Percentiles rank a stretch among this genome's conserved stretches.
phyloP scores from a whole-genome alignment of 2,888 invertebrate species.

The Timandra comae region DNA sequence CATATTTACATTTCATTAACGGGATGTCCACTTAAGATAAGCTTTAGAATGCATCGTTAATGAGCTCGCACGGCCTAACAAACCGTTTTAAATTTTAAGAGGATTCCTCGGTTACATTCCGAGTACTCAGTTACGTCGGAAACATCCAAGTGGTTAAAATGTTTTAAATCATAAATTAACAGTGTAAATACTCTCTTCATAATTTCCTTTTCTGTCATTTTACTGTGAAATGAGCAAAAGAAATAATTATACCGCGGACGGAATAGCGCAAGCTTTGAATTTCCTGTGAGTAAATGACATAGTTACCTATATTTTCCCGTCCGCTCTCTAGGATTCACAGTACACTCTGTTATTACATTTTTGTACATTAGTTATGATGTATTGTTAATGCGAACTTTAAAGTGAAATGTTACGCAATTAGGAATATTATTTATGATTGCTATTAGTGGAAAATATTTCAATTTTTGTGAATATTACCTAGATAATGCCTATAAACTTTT shows the following conservation, averaged over 20 bases:
- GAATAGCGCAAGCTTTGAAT: conserved; percentile 12
- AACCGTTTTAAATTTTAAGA: conserved; percentile 3
- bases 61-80: conserved; percentile 1
- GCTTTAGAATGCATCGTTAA: neutral
- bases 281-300: conserved; percentile 10
- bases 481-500: too few species aligned
- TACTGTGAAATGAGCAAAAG: conserved; percentile 8
- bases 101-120: conserved; percentile 3
- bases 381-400: too few species aligned
- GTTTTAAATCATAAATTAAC: neutral
- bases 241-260: conserved; percentile 7
- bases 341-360: conserved; percentile 1
- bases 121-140: neutral
- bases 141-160: neutral
- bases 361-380: too few species aligned
- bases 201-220: conserved; percentile 5
- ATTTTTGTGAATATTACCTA: too few species aligned
- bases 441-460: too few species aligned
- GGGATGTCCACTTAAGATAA: neutral
- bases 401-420: too few species aligned
- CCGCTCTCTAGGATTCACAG: conserved; percentile 4
- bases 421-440: too few species aligned
- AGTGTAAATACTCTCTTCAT: conserved; percentile 4
- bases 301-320: conserved; percentile 10
- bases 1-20: too few species aligned